These are phyloP conservation scores for Chironomus striatipennis DNA, from an alignment of 1,140 invertebrate genomes.

Conservation along the genomic window DNA sequence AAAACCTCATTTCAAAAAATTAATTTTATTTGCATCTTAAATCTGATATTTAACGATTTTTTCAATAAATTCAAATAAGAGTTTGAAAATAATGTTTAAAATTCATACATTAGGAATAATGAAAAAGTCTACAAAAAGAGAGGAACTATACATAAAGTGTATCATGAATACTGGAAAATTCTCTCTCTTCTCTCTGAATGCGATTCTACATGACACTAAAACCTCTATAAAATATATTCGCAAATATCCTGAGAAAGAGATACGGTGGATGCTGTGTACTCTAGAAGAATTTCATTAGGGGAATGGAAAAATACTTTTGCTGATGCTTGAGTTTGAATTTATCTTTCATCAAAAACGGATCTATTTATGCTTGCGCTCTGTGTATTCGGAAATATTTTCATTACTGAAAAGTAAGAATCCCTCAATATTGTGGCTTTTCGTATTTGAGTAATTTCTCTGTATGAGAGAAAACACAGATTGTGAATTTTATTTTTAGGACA, in stretches of 20 bases:
- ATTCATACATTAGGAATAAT: too few species aligned
- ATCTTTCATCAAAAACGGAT: background rate
- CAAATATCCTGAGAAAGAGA: too few species aligned
- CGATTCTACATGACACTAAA: background rate
- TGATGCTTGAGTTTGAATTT: conserved; percentile 20
- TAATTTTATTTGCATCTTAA: too few species aligned
- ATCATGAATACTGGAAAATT: background rate
- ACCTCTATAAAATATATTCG: background rate
- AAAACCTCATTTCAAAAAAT: too few species aligned
- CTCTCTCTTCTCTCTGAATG: background rate
- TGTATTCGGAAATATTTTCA: background rate
- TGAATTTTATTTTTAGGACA: background rate
- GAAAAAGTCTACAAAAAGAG: too few species aligned
- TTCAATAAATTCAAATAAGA: too few species aligned
- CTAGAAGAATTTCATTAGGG: background rate
- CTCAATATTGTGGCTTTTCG: background rate
- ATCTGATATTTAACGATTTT: too few species aligned
- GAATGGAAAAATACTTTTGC: background rate
- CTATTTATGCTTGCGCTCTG: background rate
- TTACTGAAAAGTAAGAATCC: background rate
- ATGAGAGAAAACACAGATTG: background rate
- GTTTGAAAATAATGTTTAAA: too few species aligned
- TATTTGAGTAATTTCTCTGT: background rate
- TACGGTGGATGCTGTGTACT: background rate
- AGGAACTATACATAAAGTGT: too few species aligned